phyloP scores from a whole-genome alignment of 2,113 vertebrate genomes.

The Chloroceryle aenea region DNA sequence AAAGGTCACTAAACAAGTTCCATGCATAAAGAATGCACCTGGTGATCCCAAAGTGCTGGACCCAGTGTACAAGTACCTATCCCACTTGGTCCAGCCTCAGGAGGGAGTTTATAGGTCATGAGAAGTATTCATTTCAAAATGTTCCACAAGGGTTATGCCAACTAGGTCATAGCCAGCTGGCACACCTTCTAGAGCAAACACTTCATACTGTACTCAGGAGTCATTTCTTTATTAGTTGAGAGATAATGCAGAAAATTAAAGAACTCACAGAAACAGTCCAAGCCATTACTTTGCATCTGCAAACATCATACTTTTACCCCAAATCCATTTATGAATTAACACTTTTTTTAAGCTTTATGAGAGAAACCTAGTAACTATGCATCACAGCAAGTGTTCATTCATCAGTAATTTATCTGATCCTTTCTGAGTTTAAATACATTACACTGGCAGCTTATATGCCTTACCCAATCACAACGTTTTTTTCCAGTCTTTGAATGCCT shows the following conservation, averaged over 20 bases:
- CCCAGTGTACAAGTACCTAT: neutral
- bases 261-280: neutral
- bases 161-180: neutral
- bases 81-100: neutral
- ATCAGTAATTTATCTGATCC: neutral
- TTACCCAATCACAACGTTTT: neutral
- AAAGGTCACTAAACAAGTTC: neutral
- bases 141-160: neutral
- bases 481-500: neutral
- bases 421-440: neutral
- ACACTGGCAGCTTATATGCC: neutral
- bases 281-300: neutral
- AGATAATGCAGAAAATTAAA: constrained; percentile 2
- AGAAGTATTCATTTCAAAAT: neutral
- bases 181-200: neutral
- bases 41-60: neutral
- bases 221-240: neutral
- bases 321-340: neutral
- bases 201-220: neutral
- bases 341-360: neutral
- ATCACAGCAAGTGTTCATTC: neutral
- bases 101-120: neutral
- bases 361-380: neutral
- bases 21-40: neutral
- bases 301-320: neutral